phyloP scores from a whole-genome alignment of 2,797 vertebrate species.

The Allobates femoralis region DNA sequence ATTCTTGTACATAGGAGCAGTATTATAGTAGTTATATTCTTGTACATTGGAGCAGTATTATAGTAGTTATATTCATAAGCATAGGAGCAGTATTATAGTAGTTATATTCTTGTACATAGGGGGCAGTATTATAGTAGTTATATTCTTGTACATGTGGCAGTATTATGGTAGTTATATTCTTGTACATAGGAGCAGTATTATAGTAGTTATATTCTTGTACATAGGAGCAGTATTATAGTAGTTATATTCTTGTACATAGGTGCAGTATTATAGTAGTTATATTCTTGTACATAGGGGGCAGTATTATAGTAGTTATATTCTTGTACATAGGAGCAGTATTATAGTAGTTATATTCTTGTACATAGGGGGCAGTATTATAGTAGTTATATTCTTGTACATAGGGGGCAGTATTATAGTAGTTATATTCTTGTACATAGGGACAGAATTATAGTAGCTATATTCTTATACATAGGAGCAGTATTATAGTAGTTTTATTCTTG shows the following conservation, averaged over 20 bases:
- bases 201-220: background rate
- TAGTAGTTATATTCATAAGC: background rate
- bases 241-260: background rate
- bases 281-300: background rate
- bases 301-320: constrained; percentile 1
- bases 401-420: background rate
- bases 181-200: background rate
- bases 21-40: constrained; percentile 1
- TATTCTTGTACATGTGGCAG: background rate
- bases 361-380: background rate
- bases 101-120: background rate
- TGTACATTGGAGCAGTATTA: background rate
- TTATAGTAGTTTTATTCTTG: background rate
- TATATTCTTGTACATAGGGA: background rate
- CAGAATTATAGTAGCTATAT: background rate
- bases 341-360: background rate
- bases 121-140: background rate
- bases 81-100: background rate
- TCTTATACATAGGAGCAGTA: too few relatives aligned
- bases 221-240: background rate
- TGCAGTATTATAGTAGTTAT: background rate
- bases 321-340: background rate
- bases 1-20: background rate
- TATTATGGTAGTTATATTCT: constrained; percentile 1
- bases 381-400: background rate